Evolutionary conservation across 2,113 vertebrate genomes (phyloP), one percentile per base, ranked within the genome.

Genomic region (Urocynchramus pylzowi): DNA sequence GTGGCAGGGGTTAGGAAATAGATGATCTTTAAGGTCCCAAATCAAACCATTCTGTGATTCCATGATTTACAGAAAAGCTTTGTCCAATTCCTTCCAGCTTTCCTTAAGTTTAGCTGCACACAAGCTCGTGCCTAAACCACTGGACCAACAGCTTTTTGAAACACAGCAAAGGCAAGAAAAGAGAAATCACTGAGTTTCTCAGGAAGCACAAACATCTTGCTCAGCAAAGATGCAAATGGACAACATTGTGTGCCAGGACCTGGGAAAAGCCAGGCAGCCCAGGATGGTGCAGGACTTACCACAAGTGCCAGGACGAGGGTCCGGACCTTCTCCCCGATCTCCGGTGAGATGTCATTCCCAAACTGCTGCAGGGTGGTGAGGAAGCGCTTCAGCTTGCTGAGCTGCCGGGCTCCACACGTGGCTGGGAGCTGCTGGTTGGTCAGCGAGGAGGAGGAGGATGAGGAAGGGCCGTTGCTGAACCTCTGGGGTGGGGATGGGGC

Each of bases 281-380:
- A 1, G 33, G 44, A 9, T 6, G 10, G 39, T 2, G 61, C 4
- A 26, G 44, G 57, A 95, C 98, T 98, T 95, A 99, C 99, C 98
- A 99, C 99, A 5, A 99, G 96, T 0, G 99, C 99, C 93, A 99
- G 98, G 12, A 99, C 99, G 1, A 99, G 98, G 85, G 98, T 99
- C 28, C 99, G 99, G 90, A 99, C 99, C 79, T 99, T 99, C 97
- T 99, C 99, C 75, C 99, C 99, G 9, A 99, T 99, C 98, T 99
- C 99, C 0, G 99, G 99, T 0, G 99, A 99, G 91, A 99, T 99
- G 97, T 99, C 99, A 13, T 99, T 99, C 97, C 99, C 99, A 37
- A 99, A 99, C 98, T 99, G 99, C 94, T 99, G 99, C 93, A 99
- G 97, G 59, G 99, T 99, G 37, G 99, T 99, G 86, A 99, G 99